These are phyloP conservation scores for Lingula anatina DNA, from an alignment of 2,888 invertebrate species.

Conservation along the genomic window DNA sequence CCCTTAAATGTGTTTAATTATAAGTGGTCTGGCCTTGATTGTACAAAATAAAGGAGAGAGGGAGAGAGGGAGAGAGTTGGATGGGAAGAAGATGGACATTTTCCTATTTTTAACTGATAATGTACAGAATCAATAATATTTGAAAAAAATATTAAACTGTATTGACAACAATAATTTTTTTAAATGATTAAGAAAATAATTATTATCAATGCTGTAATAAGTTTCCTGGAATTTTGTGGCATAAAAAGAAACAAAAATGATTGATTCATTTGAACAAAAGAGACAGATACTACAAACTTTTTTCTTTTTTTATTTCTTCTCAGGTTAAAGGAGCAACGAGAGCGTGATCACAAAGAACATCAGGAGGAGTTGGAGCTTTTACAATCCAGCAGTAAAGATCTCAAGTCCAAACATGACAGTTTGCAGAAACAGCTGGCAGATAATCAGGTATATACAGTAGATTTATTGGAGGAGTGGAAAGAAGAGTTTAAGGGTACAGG, in stretches of 20 bases:
- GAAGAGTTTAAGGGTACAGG: too few relatives aligned
- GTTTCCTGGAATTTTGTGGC: background rate
- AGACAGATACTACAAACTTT: background rate
- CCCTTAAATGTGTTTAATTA: too few relatives aligned
- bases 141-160: too few relatives aligned
- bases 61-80: too few relatives aligned
- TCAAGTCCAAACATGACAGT: slow-evolving; percentile 35
- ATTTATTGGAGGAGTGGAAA: too few relatives aligned
- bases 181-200: background rate
- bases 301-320: background rate
- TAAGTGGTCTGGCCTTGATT: too few relatives aligned
- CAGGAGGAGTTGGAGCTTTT: slow-evolving; percentile 91
- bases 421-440: slow-evolving; percentile 43
- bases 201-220: background rate
- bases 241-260: background rate
- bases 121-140: too few relatives aligned
- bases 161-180: slow-evolving; percentile 3
- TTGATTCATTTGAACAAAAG: background rate
- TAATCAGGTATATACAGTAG: slow-evolving; percentile 48
- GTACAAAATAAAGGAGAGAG: too few relatives aligned
- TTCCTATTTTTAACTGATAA: too few relatives aligned
- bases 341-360: slow-evolving; percentile 91
- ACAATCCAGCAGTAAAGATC: slow-evolving; percentile 88
- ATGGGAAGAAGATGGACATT: too few relatives aligned
- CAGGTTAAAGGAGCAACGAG: slow-evolving; percentile 71